A percentile compares a stretch with the other conserved stretches of the same genome.
phyloP scores from a whole-genome alignment of 2,797 vertebrate genomes.

The Gallinago solitaria region DNA sequence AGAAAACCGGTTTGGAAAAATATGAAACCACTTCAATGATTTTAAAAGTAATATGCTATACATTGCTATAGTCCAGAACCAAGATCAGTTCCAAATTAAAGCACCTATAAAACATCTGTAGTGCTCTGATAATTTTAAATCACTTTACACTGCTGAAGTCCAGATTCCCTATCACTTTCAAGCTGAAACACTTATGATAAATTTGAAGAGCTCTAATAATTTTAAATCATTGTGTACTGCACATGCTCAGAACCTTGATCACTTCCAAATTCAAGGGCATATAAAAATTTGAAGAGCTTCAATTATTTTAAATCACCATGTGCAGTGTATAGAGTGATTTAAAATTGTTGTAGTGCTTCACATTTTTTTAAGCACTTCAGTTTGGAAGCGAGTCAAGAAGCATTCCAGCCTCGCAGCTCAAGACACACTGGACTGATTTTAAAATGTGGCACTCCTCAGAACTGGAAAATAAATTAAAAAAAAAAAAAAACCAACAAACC shows the following conservation, averaged over 20 bases:
- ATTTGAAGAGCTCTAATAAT: constrained; percentile 77
- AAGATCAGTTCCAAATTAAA: constrained; percentile 69
- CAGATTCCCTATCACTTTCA: constrained; percentile 71
- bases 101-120: constrained; percentile 73
- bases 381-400: constrained; percentile 76
- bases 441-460: constrained; percentile 31
- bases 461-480: not conserved
- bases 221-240: constrained; percentile 74
- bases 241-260: constrained; percentile 76
- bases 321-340: constrained; percentile 77
- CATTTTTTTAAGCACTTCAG: constrained; percentile 80
- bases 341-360: constrained; percentile 81
- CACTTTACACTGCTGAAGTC: constrained; percentile 58
- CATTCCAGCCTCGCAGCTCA: constrained; percentile 60
- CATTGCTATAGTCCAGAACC: constrained; percentile 45
- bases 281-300: constrained; percentile 84
- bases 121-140: constrained; percentile 73
- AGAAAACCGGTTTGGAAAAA: constrained; percentile 31
- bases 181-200: constrained; percentile 71
- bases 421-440: constrained; percentile 55
- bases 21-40: not conserved
- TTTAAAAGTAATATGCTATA: constrained; percentile 43
- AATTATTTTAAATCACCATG: constrained; percentile 84
- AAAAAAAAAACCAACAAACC: no score
- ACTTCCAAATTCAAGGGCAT: constrained; percentile 80